Evolutionary conservation across 2,797 vertebrate species (phyloP).

Genomic region (Oophaga sylvatica): DNA sequence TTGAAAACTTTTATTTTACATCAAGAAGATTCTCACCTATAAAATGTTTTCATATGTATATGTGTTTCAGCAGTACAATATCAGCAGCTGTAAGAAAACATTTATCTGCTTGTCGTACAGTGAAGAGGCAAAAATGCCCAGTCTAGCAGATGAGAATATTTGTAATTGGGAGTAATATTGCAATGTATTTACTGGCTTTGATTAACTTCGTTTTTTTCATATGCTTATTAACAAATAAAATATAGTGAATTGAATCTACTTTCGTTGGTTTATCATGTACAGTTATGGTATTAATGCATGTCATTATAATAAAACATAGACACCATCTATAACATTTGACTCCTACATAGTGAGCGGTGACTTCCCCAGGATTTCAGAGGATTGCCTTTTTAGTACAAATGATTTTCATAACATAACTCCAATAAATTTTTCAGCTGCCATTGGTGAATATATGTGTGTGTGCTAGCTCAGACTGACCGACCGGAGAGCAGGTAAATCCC

Average conservation of each 20-base stretch:
- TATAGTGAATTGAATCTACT: constrained; percentile 19
- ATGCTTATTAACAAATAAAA: constrained; percentile 42
- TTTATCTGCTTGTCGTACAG: not conserved
- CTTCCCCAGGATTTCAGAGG: not conserved
- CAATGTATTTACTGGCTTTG: not conserved
- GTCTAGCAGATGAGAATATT: not conserved
- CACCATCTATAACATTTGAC: not conserved
- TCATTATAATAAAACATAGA: not conserved
- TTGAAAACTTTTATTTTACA: not conserved
- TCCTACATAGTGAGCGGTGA: not conserved
- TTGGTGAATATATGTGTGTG: no score
- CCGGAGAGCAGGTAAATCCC: no score
- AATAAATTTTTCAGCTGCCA: no score
- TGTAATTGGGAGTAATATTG: not conserved
- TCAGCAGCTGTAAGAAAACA: not conserved
- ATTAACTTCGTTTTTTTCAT: constrained; percentile 6
- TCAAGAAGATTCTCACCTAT: not conserved
- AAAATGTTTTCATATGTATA: not conserved
- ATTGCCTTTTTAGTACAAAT: not conserved
- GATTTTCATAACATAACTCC: not conserved
- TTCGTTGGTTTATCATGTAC: not conserved
- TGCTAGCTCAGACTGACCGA: no score
- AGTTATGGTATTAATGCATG: not conserved
- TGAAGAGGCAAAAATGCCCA: not conserved
- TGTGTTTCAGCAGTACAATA: no score